Base-by-base conservation (phyloP, 2,113 vertebrate genomes). In the Mola mola region DNA sequence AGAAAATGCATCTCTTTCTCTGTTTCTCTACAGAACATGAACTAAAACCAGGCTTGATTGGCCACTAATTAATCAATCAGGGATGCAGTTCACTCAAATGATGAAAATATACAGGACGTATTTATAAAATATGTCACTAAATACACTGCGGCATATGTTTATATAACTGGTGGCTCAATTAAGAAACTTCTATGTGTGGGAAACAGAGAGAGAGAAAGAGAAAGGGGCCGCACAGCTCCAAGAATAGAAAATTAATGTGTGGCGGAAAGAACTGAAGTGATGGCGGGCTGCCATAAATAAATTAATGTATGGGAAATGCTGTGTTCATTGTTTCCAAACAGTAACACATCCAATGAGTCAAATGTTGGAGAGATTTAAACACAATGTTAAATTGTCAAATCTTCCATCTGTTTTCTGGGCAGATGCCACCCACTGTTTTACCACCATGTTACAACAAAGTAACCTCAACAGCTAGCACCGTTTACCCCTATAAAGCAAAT, bases 251-350 rank as follows among this genome's bases (percentile, higher is more conserved):
- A n/a, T n/a, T n/a, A n/a, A n/a, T n/a, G n/a, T n/a, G n/a, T n/a
- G n/a, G n/a, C n/a, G n/a, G n/a, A n/a, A n/a, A n/a, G n/a, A n/a
- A n/a, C n/a, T n/a, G n/a, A n/a, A n/a, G n/a, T 7, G 31, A 12
- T 33, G 31, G 31, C 8, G 31, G 10, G 28, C 10, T 28, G 26
- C 26, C 8, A 8, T 8, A 5, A 4, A 29, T 4, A 8, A 9
- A 33, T 11, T 10, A 33, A 33, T n/a, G n/a, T n/a, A n/a, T n/a
- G n/a, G n/a, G 12, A 68, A 70, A 70, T 70, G 68, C 29, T 25
- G 15, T 72, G n/a, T 29, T 29, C 28, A 29, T 29, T 9, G 9
- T 9, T 29, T 29, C 28, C 28, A 9, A 29, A n/a, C n/a, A n/a
- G n/a, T n/a, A n/a, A n/a, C n/a, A n/a, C n/a, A n/a, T n/a, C n/a